Evolutionary conservation across 1,140 invertebrate genomes (phyloP), one percentile per base, ranked within the genome.

Genomic region (Bacillus rossius): DNA sequence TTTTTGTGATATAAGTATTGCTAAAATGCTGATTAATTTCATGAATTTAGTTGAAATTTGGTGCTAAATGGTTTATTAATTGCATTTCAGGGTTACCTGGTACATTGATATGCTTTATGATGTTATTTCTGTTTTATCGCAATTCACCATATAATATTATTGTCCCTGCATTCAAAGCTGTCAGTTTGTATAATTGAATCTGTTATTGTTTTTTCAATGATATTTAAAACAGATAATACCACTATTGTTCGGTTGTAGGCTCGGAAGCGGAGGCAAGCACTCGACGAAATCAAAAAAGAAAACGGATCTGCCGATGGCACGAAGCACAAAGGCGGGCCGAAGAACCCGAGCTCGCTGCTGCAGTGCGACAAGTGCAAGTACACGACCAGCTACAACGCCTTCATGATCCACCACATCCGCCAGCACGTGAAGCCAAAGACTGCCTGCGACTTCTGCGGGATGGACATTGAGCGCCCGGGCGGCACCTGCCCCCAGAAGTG

Each of bases 291-390:
- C 8, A 50, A 52, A 25, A 51, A 50, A 38, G 50, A 62, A 13
- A 60, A 65, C 13, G 22, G 29, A n/a, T n/a, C 48, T 10, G 22
- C 8, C 42, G 37, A 38, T 20, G 10, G 29, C 10, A 10, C 29
- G 10, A 34, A 60, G 8, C 19, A 54, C 1, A 56, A 61, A 5
- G 60, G 63, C 22, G 37, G 48, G 20, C 34, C 29, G 13, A 48
- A 57, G n/a, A 74, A 69, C 37, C 53, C 23, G 57, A 64, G 17
- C 34, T 53, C 26, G 57, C 63, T 25, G 38, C 57, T 76, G 59
- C 72, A 73, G 59, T 76, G 74, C 47, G 67, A 76, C 47, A 70
- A 71, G 42, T 76, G 74, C 56, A 66, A 69, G 65, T 76, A 75
- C 45, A 73, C 73, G 2, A 75, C 74, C 0, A 61, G 53, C 22